These are phyloP conservation scores for Nesometra sesokonis DNA, from an alignment of 35 echinoderm and acorn worm genomes.

Conservation along the genomic window DNA sequence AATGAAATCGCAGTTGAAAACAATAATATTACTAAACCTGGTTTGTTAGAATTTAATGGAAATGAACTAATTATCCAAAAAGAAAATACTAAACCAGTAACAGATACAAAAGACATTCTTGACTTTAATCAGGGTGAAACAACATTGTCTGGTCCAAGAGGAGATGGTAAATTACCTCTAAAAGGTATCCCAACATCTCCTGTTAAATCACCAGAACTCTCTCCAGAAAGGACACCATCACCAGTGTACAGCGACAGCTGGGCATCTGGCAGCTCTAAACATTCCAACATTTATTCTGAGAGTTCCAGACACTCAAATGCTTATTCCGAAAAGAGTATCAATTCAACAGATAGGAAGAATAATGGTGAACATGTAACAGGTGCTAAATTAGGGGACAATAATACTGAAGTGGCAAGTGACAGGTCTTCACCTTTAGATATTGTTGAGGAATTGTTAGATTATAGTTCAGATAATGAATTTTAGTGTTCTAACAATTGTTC, in stretches of 20 bases:
- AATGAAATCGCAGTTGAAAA: no score
- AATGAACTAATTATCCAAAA: not conserved
- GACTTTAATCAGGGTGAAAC: not conserved
- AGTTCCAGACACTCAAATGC: not conserved
- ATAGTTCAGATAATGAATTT: not conserved
- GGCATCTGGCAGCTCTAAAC: not conserved
- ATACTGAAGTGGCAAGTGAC: not conserved
- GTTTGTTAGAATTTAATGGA: not conserved
- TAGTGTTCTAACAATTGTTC: not conserved
- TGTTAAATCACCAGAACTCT: not conserved
- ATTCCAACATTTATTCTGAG: not conserved
- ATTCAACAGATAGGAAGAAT: no score
- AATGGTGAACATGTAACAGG: no score
- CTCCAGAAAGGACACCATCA: not conserved
- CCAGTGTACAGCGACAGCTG: not conserved
- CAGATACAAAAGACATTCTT: not conserved
- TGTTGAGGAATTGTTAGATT: not conserved
- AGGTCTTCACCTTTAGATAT: not conserved
- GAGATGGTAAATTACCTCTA: not conserved
- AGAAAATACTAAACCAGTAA: not conserved
- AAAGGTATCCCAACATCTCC: not conserved
- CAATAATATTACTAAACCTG: no score
- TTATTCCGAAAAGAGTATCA: no score
- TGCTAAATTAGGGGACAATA: no score
- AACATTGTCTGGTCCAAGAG: not conserved